Evolutionary conservation across 2,797 vertebrate species (phyloP), one percentile per base, ranked within the genome.

Genomic region (Sitta carolinensis): DNA sequence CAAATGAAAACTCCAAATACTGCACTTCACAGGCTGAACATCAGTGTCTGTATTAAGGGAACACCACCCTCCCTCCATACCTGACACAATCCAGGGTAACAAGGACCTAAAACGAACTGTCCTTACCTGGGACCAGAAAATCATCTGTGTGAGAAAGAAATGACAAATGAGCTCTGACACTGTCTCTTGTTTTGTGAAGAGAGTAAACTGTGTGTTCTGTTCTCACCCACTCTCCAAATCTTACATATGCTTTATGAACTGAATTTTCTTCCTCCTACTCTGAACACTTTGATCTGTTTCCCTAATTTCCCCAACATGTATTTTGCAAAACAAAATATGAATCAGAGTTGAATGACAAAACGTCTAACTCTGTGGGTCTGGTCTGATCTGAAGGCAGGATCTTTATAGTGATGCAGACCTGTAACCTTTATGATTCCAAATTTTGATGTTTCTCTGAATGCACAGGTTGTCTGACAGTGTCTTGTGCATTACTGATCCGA

Each of bases 201-300:
- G 51, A 63, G 75, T 63, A 95, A 93, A 87, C 52, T 50, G 45
- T 5, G 10, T 61, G 54, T 86, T 91, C 84, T 0, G 1, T 70
- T 83, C 54, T 72, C 89, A 80, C 80, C 87, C 72, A 66, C 89
- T 92, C 82, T 84, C 51, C 45, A 42, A 87, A 61, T 51, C 47
- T 89, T 64, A 42, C 90, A 82, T 93, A 84, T 92, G 88, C 69
- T 93, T 90, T 76, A 84, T 23, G 43, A 26, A 55, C 61, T 66
- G 32, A 92, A 87, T 75, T 87, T 66, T 88, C 69, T 42, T 86
- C 92, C 66, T 91, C 93, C 90, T 84, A 94, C 84, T 91, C 94
- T 45, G 81, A 95, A 80, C 78, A 55, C 68, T 95, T 79, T 55
- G 89, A 85, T 84, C 54, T 45, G n/a, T 77, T 89, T 94, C 89